Evolutionary conservation across 2,113 vertebrate species (phyloP), one percentile per base, ranked within the genome.

Genomic region (Leptocoma aspasia): DNA sequence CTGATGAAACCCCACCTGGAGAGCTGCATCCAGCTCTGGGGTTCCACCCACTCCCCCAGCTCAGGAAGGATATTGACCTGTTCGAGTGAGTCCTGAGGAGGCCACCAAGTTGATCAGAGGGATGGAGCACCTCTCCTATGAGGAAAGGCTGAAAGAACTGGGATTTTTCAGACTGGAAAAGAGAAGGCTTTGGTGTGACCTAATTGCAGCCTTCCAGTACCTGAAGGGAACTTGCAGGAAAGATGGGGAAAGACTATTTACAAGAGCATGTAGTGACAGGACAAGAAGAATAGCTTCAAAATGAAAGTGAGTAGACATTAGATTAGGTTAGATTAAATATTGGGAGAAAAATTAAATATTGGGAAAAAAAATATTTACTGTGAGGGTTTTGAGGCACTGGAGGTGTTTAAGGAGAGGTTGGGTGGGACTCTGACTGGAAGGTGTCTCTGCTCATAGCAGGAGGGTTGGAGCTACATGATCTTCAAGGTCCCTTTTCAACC

Each of bases 41-140:
- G 5, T n/a, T n/a, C 12, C n/a, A 24, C 12, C 13, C 3, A 4
- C 3, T 2, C 10, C 2, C 27, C 27, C 42, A 41, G 2, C 3
- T 30, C 35, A 50, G 71, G 24, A 76, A 85, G 31, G 7, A 35
- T 12, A 66, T 42, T 30, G 8, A 50, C 7, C 13, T 35, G 20
- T 31, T 85, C 31, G 16, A 59, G 31, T 26, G 21, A 76, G 26
- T 76, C 31, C 35, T 42, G 52, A 50, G 11, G 31, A 66, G 60
- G 35, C 13, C 35, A 57, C n/a, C 10, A 85, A 57, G 6, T 18
- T 68, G 24, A 31, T 44, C 11, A 50, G 26, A 44, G 21, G 31
- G 26, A 50, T 31, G 6, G 14, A 68, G 6, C 7, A 31, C 13
- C 33, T 52, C 71, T 44, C 4, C 9, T 60, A 4, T 33, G 11